phyloP scores from a whole-genome alignment of 2,888 invertebrate genomes.

The Plebejus argus region DNA sequence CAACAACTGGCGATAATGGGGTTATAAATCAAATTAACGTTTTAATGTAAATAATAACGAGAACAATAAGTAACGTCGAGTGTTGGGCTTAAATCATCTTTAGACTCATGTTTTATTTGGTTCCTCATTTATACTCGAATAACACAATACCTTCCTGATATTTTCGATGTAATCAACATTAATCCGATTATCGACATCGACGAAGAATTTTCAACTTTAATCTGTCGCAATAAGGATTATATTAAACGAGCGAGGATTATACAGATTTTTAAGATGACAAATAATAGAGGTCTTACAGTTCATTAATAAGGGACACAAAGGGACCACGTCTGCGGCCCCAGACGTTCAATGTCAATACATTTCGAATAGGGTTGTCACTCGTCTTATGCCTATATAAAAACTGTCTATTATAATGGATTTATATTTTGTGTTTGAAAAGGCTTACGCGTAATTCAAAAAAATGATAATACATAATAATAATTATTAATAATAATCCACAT shows the following conservation, averaged over 20 bases:
- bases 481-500: too few species aligned
- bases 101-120: constrained; percentile 18
- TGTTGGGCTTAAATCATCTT: constrained; percentile 29
- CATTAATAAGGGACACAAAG: constrained; percentile 57
- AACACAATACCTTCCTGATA: constrained; percentile 36
- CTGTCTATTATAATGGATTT: too few species aligned
- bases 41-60: constrained; percentile 28
- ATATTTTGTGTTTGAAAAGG: too few species aligned
- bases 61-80: constrained; percentile 27
- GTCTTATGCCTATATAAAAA: constrained; percentile 33
- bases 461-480: too few species aligned
- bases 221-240: constrained; percentile 17
- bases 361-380: constrained; percentile 53
- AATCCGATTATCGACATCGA: constrained; percentile 39
- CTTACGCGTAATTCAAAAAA: too few species aligned
- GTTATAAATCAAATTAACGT: constrained; percentile 25
- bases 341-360: constrained; percentile 48
- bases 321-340: constrained; percentile 53
- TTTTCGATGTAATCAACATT: constrained; percentile 38
- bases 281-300: constrained; percentile 51
- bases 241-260: constrained; percentile 10
- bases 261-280: constrained; percentile 47
- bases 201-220: constrained; percentile 33
- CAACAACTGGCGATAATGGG: constrained; percentile 17
- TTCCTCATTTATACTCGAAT: constrained; percentile 35